Percentiles rank a stretch among this genome's conserved stretches.
phyloP scores from a whole-genome alignment of 2,888 invertebrate genomes.

The Drosophila eohydei region DNA sequence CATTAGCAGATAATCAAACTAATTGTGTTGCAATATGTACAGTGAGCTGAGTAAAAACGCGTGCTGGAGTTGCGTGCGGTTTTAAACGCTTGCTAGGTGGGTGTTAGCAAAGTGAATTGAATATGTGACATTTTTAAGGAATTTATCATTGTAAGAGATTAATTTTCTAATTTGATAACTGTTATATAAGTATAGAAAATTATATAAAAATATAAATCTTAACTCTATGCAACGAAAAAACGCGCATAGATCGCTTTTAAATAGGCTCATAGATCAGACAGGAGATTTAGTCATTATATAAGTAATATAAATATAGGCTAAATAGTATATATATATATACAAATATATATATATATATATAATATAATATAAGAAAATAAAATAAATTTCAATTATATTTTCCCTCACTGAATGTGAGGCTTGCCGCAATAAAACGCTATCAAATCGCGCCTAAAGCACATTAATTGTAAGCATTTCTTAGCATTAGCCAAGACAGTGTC shows the following conservation, averaged over 20 bases:
- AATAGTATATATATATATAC: too few species aligned
- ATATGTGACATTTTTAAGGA: background rate
- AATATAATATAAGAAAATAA: background rate
- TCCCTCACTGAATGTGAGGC: background rate
- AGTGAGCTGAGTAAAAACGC: background rate
- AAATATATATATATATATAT: background rate
- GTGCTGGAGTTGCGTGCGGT: too few species aligned
- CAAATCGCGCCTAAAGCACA: constrained; percentile 1
- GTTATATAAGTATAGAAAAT: background rate
- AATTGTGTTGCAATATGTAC: constrained; percentile 3
- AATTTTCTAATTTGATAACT: background rate
- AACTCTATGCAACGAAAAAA: background rate
- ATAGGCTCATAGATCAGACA: too few species aligned
- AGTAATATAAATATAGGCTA: too few species aligned
- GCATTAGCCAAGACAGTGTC: background rate
- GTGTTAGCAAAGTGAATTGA: background rate
- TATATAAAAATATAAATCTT: background rate
- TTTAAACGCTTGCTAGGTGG: background rate
- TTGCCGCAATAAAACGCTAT: background rate
- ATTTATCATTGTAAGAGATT: too few species aligned
- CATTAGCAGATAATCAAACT: constrained; percentile 16
- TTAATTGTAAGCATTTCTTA: background rate
- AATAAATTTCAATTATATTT: background rate
- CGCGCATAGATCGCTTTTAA: background rate
- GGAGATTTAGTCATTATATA: too few species aligned